Evolutionary conservation across 1,140 invertebrate genomes (phyloP), one percentile per base, ranked within the genome.

Genomic region (Psix sp.): DNA sequence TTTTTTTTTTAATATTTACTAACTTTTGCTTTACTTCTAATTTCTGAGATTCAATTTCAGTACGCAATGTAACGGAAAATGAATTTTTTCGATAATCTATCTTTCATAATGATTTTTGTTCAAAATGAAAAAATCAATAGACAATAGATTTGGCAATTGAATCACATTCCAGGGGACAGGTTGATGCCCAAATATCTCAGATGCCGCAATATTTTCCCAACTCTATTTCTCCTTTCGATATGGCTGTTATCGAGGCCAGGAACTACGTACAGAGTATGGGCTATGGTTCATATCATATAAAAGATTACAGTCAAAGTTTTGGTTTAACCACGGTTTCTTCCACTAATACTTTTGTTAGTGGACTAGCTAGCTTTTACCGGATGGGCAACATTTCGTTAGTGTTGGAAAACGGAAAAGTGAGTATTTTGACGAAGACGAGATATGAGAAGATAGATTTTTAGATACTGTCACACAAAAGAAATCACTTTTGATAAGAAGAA

Each of bases 171-270:
- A 85, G 88, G 52, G 87, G 85, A 3, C 87, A 89, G 72, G 84
- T 89, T 5, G 89, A 90, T 59, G 86, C 88, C 38, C 86, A 89
- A 59, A 86, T 89, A 52, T 84, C 83, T 0, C 78, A 92, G 71
- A 80, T 94, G 6, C 89, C 92, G 3, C 90, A 93, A 76, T 91
- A 90, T 35, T 93, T 95, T 76, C 93, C 94, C 0, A 95, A 95
- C 82, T 95, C 94, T 0, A 94, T 95, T 71, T 92, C 93, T 5
- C 94, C 94, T 0, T 87, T 95, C 36, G 94, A 96, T 75, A 93
- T 94, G 89, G 90, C 92, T 6, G 90, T 95, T 26, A 90, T 92
- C 3, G 92, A 94, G 77, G 89, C 89, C 0, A 88, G 94, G 6
- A 92, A 91, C 71, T 90, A 92, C 75, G 91, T 95, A 1, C 89